Conservation (phyloP, 1,140 invertebrate genomes). For the Dolichoris vasculosae region DNA sequence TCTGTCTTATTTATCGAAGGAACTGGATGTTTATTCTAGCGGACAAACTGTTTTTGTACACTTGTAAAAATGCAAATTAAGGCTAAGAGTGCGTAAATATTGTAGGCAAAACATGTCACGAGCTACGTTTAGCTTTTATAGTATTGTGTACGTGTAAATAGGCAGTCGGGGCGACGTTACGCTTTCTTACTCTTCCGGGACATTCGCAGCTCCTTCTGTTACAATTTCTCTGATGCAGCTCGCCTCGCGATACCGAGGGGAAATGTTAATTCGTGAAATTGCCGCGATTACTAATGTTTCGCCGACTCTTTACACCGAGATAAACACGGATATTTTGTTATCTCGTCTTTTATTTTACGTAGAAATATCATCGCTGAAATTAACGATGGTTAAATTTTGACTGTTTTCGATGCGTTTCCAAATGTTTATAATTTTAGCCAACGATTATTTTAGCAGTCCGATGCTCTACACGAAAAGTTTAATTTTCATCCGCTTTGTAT, state of each 20-base stretch:
- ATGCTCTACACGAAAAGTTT: background rate
- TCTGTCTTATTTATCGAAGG: background rate
- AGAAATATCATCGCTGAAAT: too few relatives aligned
- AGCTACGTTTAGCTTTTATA: slow-evolving; percentile 56
- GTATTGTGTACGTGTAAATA: slow-evolving; percentile 29
- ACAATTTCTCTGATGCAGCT: slow-evolving; percentile 21
- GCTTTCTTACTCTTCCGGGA: slow-evolving; percentile 68
- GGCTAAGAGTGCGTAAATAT: background rate
- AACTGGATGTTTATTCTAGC: background rate
- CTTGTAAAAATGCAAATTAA: slow-evolving; percentile 7
- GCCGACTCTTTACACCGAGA: background rate
- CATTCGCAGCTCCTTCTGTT: slow-evolving; percentile 51
- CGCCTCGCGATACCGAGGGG: background rate
- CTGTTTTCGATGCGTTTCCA: background rate
- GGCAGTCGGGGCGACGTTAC: slow-evolving; percentile 58
- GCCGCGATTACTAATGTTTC: background rate
- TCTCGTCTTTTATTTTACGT: background rate
- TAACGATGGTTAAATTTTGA: too few relatives aligned
- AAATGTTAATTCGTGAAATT: slow-evolving; percentile 22
- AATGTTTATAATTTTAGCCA: background rate
- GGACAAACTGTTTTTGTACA: background rate
- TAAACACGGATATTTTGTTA: too few relatives aligned
- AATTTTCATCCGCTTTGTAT: background rate
- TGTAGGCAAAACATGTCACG: slow-evolving; percentile 37
- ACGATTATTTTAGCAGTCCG: too few relatives aligned